Conservation (phyloP, 2,113 vertebrate species). For the Promerops cafer region DNA sequence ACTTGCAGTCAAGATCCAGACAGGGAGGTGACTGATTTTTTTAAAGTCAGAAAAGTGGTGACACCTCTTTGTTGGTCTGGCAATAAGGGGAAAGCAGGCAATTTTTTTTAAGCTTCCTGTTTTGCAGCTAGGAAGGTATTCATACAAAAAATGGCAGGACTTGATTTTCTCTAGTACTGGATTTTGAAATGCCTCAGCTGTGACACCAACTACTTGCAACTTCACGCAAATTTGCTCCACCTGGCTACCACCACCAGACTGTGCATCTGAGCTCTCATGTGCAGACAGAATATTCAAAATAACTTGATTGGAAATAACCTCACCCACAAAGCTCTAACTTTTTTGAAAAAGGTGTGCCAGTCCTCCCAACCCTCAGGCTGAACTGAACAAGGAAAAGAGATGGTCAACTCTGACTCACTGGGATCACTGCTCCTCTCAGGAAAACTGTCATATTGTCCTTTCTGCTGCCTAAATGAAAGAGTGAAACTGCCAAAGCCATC, state of each 20-base stretch:
- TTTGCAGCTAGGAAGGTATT: not conserved
- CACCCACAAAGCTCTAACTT: not conserved
- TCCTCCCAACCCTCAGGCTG: not conserved
- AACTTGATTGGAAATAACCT: not conserved
- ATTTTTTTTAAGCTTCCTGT: not conserved
- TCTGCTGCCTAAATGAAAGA: not conserved
- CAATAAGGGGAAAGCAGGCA: not conserved
- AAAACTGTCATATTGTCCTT: not conserved
- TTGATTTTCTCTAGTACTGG: not conserved
- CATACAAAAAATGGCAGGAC: not conserved
- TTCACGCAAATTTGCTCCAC: not conserved
- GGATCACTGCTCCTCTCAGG: not conserved
- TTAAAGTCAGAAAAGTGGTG: not conserved
- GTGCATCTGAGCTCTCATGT: not conserved
- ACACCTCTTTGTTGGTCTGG: not conserved
- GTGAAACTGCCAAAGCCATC: not conserved
- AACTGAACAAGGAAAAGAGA: not conserved
- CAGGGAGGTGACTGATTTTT: not conserved
- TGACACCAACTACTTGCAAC: not conserved
- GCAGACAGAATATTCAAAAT: not conserved
- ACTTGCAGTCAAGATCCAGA: not conserved
- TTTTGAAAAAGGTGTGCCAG: not conserved
- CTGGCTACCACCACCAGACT: not conserved
- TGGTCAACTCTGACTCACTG: not conserved
- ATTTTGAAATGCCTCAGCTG: not conserved